Evolutionary conservation across 2,888 invertebrate genomes (phyloP), one percentile per base, ranked within the genome.

Genomic region (Helicoverpa assulta): DNA sequence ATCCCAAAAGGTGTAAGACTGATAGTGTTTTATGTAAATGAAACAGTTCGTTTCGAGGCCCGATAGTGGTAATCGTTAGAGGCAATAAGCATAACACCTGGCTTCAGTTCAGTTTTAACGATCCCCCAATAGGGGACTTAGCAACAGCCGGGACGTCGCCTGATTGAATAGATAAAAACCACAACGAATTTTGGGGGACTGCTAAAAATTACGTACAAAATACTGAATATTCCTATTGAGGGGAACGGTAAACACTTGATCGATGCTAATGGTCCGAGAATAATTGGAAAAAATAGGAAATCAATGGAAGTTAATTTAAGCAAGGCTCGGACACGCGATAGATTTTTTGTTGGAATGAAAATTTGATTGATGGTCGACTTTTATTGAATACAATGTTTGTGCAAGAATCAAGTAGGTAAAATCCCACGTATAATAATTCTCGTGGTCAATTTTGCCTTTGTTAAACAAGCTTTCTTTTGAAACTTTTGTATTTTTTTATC

Each of bases 81-180:
- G 63, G 56, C 40, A 67, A 67, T 76, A 66, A 65, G 54, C 67
- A 55, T 18, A 70, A 64, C 82, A 84, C 73, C 82, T 82, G 82
- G 82, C 59, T 76, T 69, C 64, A 52, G 69, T 72, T 72, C 52
- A 57, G 62, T 68, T 63, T 60, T 62, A 82, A 78, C 66, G 71
- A 67, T 67, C 70, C 70, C 67, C 64, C 19, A 73, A 68, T 10
- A 70, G 66, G 67, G 71, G 59, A 62, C 29, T 73, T 74, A 43
- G 70, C 56, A 70, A 53, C 79, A 78, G 67, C 51, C 72, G 66
- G 70, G 56, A 59, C 78, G 66, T 64, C 58, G 57, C 60, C 64
- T 73, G 76, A 82, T 79, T 73, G 63, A 76, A 74, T 64, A 82
- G 82, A 82, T 82, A 84, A 84, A 70, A 76, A 47, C 51, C 65